These are phyloP conservation scores for Ceyx melanurus DNA, from an alignment of 2,113 vertebrate genomes.

Conservation along the genomic window DNA sequence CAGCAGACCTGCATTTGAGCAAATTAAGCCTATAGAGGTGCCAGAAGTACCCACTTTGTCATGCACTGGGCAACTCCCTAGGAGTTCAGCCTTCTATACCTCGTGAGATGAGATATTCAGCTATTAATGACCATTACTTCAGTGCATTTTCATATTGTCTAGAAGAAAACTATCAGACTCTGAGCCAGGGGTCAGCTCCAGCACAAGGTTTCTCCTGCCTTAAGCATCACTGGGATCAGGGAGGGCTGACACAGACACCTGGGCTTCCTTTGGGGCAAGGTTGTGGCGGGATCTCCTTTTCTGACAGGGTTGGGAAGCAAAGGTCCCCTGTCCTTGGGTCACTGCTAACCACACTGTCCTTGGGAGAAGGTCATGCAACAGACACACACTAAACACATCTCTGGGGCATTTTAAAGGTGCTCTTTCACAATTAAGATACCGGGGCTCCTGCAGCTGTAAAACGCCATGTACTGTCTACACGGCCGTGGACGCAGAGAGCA, in stretches of 20 bases:
- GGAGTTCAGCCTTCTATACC: background rate
- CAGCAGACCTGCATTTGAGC: background rate
- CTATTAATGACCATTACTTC: fast-evolving
- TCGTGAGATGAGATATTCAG: fast-evolving
- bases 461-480: fast-evolving
- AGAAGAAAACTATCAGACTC: background rate
- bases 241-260: fast-evolving
- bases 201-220: background rate
- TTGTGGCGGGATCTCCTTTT: background rate
- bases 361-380: background rate
- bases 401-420: background rate
- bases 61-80: fast-evolving
- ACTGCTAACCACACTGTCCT: background rate
- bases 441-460: background rate
- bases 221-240: background rate
- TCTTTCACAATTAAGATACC: background rate
- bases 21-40: fast-evolving
- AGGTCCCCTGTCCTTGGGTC: background rate
- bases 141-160: background rate
- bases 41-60: background rate
- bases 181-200: background rate
- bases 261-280: fast-evolving
- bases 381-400: fast-evolving
- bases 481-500: background rate
- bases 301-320: fast-evolving